These are phyloP conservation scores for Platorchestia sp. DNA, from an alignment of 1,140 invertebrate genomes.

Conservation along the genomic window DNA sequence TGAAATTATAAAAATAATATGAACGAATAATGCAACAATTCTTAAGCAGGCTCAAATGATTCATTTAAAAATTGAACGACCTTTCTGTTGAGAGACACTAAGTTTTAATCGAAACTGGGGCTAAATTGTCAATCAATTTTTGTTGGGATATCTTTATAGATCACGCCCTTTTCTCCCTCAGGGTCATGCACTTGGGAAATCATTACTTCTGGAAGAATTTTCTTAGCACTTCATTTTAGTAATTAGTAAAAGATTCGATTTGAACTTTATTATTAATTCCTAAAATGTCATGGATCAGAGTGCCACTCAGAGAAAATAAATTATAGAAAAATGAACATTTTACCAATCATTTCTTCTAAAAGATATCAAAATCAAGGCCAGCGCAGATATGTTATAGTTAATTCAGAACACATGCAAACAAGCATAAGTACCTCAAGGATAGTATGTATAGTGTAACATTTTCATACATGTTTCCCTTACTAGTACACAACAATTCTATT, in stretches of 20 bases:
- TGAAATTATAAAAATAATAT: no score
- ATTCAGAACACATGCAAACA: no score
- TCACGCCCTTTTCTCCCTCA: neutral
- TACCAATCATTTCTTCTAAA: no score
- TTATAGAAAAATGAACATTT: no score
- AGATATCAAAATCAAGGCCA: no score
- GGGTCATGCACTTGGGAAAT: neutral
- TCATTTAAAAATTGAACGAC: neutral
- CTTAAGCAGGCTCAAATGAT: neutral
- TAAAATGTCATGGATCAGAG: neutral
- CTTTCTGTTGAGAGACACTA: neutral
- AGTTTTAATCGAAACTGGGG: neutral
- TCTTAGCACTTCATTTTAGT: neutral
- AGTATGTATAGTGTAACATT: no score
- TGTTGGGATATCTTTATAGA: neutral
- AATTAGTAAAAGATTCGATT: neutral
- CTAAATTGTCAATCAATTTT: neutral
- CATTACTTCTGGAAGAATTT: neutral
- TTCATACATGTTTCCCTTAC: no score
- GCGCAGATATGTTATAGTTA: no score
- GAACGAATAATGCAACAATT: neutral
- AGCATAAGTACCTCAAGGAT: no score
- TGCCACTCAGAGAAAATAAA: neutral
- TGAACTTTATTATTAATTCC: neutral
- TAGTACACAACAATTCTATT: no score